Percentiles rank a stretch among this genome's conserved stretches.
Conservation (phyloP, 2,113 vertebrate genomes). For the Agapornis roseicollis region DNA sequence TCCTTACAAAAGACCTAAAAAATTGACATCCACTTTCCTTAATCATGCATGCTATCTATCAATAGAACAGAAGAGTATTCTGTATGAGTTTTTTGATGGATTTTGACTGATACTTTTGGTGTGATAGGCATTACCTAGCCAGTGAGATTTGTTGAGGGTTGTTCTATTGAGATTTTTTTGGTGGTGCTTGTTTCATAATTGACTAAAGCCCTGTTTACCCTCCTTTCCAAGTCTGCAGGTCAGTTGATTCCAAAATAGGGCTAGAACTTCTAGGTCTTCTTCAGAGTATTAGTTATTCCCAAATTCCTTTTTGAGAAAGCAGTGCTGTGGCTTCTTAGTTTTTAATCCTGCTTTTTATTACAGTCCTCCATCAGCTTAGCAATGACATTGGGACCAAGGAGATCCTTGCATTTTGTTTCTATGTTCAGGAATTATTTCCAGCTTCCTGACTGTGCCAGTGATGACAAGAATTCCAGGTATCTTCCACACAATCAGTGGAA, state of each 20-base stretch:
- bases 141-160: background rate
- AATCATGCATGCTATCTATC: background rate
- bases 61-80: background rate
- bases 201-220: background rate
- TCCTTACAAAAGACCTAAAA: background rate
- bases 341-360: background rate
- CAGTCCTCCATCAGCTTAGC: background rate
- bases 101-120: background rate
- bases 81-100: background rate
- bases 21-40: background rate
- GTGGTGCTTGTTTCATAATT: background rate
- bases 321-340: background rate
- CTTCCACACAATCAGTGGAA: fast-evolving
- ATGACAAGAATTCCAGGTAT: background rate
- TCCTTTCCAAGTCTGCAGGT: background rate
- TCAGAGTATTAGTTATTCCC: background rate
- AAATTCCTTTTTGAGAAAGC: background rate
- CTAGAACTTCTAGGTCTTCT: background rate
- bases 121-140: background rate
- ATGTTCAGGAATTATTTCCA: background rate
- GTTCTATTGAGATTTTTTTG: background rate
- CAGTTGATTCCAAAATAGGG: background rate
- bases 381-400: background rate
- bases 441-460: background rate
- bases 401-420: background rate